Conservation (phyloP, 2,113 vertebrate genomes). For the Tragulus kanchil region DNA sequence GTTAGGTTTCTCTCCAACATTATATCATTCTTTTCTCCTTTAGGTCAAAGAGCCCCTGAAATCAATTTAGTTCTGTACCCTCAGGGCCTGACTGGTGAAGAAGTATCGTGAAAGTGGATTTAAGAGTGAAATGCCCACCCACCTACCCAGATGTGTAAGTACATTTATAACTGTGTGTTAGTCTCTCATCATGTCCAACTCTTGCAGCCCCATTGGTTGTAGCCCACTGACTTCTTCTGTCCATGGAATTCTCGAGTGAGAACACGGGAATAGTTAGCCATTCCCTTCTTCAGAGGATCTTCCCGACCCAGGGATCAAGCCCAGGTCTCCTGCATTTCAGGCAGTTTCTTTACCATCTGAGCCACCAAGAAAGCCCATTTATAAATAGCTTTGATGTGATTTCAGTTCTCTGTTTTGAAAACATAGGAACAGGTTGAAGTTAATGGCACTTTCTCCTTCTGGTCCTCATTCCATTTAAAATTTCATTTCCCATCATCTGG, state of each 20-base stretch:
- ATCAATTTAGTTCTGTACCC: constrained; percentile 93
- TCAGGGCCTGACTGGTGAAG: constrained; percentile 91
- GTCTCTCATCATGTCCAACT: background rate
- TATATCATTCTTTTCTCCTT: constrained; percentile 63
- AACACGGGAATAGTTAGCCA: background rate
- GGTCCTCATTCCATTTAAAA: background rate
- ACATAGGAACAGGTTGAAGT: background rate
- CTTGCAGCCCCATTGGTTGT: background rate
- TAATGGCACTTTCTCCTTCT: background rate
- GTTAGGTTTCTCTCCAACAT: background rate
- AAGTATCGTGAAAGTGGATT: constrained; percentile 93
- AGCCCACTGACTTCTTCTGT: background rate
- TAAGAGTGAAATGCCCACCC: constrained; percentile 94
- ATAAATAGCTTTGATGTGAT: background rate
- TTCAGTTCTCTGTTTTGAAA: constrained; percentile 3
- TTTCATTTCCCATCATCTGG: background rate
- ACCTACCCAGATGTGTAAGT: constrained; percentile 98
- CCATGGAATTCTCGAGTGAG: background rate
- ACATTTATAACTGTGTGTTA: constrained; percentile 30
- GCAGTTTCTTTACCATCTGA: background rate
- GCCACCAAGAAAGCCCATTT: constrained; percentile 85
- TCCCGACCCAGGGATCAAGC: background rate
- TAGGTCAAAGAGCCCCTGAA: constrained; percentile 94
- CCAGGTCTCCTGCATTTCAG: background rate
- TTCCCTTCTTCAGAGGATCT: background rate